A percentile compares a stretch with the other conserved stretches of the same genome.
phyloP scores from a whole-genome alignment of 2,888 invertebrate species.

The Calameuta idolon region DNA sequence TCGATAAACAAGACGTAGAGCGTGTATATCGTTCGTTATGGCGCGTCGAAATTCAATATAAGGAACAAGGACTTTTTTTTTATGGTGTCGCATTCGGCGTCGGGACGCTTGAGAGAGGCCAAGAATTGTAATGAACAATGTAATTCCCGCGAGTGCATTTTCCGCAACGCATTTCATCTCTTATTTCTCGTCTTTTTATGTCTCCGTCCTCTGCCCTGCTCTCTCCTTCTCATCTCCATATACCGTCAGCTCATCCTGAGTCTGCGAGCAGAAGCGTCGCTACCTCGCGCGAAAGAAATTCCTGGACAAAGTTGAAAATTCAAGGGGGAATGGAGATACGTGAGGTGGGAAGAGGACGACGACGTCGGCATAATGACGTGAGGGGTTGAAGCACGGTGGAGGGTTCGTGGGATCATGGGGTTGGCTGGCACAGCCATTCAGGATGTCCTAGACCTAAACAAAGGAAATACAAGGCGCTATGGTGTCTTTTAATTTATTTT shows the following conservation, averaged over 20 bases:
- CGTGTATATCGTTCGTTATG: background rate
- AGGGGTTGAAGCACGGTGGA: background rate
- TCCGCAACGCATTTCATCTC: background rate
- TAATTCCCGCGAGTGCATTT: background rate
- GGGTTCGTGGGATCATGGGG: background rate
- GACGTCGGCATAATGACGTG: constrained; percentile 1
- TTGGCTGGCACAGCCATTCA: background rate
- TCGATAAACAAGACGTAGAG: background rate
- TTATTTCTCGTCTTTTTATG: background rate
- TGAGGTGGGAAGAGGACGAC: background rate
- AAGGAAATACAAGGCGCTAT: background rate
- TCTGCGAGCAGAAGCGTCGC: background rate
- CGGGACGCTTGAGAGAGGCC: background rate
- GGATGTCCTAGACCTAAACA: background rate
- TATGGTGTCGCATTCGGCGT: background rate
- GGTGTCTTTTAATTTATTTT: background rate
- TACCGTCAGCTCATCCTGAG: background rate
- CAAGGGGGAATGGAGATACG: background rate
- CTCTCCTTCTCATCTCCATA: background rate
- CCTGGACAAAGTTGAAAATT: constrained; percentile 3
- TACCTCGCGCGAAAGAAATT: background rate
- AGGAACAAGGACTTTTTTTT: background rate
- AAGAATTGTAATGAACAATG: background rate
- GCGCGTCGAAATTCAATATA: background rate
- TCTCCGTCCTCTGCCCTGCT: background rate